Evolutionary conservation across 2,797 vertebrate genomes (phyloP), one percentile per base, ranked within the genome.

Genomic region (Gadopsis marmoratus): DNA sequence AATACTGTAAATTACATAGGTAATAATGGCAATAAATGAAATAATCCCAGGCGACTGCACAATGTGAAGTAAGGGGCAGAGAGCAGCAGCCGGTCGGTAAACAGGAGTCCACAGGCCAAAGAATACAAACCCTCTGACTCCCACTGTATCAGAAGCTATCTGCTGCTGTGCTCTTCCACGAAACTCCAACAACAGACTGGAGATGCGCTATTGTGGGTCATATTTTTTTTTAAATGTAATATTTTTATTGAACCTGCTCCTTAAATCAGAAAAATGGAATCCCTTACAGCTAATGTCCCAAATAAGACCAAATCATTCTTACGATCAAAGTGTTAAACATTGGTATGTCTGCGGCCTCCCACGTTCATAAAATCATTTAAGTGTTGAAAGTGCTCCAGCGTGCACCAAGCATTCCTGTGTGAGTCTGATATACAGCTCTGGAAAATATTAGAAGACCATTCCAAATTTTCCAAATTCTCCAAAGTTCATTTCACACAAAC

Each of bases 131-230:
- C 51, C 51, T 48, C 35, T 7, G n/a, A 71, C 60, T 75, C 68
- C 39, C 54, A 58, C 19, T 43, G 31, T 70, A 81, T 63, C 74
- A 72, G 33, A 83, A 55, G 50, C 77, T 77, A 81, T 82, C 71
- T 85, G 79, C 66, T 77, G 58, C 26, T 9, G 7, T 37, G 16
- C 45, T 2, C 39, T 26, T 53, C 7, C 41, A 59, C 43, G 9
- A 56, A 54, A 59, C 17, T 39, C 72, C 33, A 45, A 50, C 11
- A 59, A 29, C 53, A 58, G n/a, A 47, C 33, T 47, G 16, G n/a
- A 26, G 26, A 55, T 17, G 19, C 0, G 26, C 35, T 13, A 26
- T 9, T n/a, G n/a, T n/a, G n/a, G n/a, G n/a, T n/a, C n/a, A n/a
- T n/a, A n/a, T n/a, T n/a, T n/a, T n/a, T n/a, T n/a, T n/a, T n/a